Evolutionary conservation across 2,888 invertebrate species (phyloP).

Genomic region (Melanostoma mellinum): DNA sequence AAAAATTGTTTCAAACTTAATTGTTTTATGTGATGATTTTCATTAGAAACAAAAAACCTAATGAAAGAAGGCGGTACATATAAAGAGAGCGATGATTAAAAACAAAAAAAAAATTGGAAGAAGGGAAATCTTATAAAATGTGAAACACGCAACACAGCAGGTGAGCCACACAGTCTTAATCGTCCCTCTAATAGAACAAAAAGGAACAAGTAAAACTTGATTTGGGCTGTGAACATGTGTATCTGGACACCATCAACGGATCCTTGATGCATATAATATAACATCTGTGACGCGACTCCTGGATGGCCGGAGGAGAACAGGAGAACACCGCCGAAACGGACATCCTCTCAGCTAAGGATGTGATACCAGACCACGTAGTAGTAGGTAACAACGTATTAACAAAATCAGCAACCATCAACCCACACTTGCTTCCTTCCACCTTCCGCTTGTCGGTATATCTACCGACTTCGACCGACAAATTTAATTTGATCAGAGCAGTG

Average conservation of each 20-base stretch:
- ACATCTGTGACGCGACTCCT: slow-evolving; percentile 59
- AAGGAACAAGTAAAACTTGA: slow-evolving; percentile 49
- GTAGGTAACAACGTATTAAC: too few species aligned
- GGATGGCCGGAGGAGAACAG: slow-evolving; percentile 6
- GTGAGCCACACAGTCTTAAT: slow-evolving; percentile 61
- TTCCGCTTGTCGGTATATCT: not conserved
- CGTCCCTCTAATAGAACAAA: slow-evolving; percentile 60
- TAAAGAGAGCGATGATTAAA: slow-evolving; percentile 33
- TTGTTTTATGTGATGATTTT: slow-evolving; percentile 68
- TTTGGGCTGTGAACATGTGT: slow-evolving; percentile 59
- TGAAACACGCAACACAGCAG: slow-evolving; percentile 71
- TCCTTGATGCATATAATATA: slow-evolving; percentile 6
- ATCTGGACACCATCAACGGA: slow-evolving; percentile 52
- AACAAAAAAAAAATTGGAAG: slow-evolving; percentile 20
- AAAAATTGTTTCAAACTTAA: slow-evolving; percentile 61
- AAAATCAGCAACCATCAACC: slow-evolving; percentile 59
- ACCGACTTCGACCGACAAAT: slow-evolving; percentile 21
- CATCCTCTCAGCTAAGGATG: slow-evolving; percentile 41
- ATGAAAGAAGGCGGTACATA: slow-evolving; percentile 58
- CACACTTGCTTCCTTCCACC: slow-evolving; percentile 43
- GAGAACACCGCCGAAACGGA: slow-evolving; percentile 3
- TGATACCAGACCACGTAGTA: slow-evolving; percentile 26
- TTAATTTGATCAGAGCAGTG: slow-evolving; percentile 23
- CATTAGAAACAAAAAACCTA: slow-evolving; percentile 52
- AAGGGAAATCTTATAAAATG: slow-evolving; percentile 59